Conservation (phyloP, 2,888 invertebrate genomes). For the Drosophila anceps region DNA sequence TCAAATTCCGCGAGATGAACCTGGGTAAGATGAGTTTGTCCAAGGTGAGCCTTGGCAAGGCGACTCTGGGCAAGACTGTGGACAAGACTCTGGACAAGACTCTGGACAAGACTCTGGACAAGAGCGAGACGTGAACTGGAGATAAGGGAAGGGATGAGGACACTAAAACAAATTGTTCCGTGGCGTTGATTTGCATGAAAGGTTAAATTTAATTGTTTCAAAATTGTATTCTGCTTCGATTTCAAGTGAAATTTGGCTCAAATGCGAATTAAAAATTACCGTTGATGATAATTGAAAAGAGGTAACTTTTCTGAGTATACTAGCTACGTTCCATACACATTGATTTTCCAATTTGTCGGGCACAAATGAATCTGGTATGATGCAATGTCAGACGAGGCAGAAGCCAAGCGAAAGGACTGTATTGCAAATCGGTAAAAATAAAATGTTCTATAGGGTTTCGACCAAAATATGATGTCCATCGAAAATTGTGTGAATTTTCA, state of each 20-base stretch:
- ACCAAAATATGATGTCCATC: too few species aligned
- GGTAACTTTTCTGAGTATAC: too few species aligned
- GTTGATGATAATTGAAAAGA: too few species aligned
- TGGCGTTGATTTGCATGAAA: slow-evolving; percentile 11
- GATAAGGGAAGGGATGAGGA: slow-evolving; percentile 11
- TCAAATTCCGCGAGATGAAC: background rate
- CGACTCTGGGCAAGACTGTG: background rate
- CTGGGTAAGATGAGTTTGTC: background rate
- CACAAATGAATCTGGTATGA: too few species aligned
- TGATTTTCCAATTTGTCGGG: too few species aligned
- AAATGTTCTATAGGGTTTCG: too few species aligned
- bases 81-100: background rate
- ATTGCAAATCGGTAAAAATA: too few species aligned
- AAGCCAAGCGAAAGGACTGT: too few species aligned
- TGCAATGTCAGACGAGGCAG: too few species aligned
- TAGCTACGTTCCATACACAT: too few species aligned
- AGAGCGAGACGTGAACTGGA: background rate
- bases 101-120: background rate
- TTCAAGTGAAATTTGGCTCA: slow-evolving; percentile 6
- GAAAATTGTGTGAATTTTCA: too few species aligned
- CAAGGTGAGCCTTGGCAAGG: background rate
- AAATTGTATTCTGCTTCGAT: slow-evolving; percentile 21
- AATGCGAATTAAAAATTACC: background rate
- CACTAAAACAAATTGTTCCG: background rate
- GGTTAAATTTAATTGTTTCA: slow-evolving; percentile 5